Evolutionary conservation across 2,797 vertebrate species (phyloP).

Genomic region (Bufotes viridis): DNA sequence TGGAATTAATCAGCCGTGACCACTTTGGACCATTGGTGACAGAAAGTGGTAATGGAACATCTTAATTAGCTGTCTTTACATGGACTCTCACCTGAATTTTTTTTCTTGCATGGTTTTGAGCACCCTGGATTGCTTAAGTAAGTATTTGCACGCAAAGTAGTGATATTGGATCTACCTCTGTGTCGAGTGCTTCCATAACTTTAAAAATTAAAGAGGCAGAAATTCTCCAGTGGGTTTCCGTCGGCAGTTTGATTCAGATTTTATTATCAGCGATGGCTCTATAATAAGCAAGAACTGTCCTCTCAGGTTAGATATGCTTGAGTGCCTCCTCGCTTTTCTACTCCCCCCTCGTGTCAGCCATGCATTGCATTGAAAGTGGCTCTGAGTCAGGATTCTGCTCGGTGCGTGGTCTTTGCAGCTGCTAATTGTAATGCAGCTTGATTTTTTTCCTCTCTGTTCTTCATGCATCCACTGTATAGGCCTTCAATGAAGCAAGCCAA

Average conservation of each 20-base stretch:
- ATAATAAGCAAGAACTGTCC: constrained; percentile 92
- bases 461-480: constrained; percentile 11
- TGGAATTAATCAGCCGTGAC: constrained; percentile 80
- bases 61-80: constrained; percentile 78
- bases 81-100: constrained; percentile 75
- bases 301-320: constrained; percentile 87
- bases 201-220: constrained; percentile 90
- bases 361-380: constrained; percentile 54
- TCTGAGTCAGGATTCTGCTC: constrained; percentile 55
- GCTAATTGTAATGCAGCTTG: constrained; percentile 39
- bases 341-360: constrained; percentile 58
- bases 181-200: constrained; percentile 87
- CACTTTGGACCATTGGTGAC: constrained; percentile 74
- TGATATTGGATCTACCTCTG: constrained; percentile 86
- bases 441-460: background rate
- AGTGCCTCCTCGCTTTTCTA: constrained; percentile 67
- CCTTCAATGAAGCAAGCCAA: background rate
- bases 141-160: constrained; percentile 87
- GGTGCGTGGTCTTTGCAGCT: constrained; percentile 33
- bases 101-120: constrained; percentile 71
- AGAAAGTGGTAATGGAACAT: constrained; percentile 69
- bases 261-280: constrained; percentile 88
- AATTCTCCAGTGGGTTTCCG: constrained; percentile 79
- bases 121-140: constrained; percentile 78
- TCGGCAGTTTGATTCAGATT: constrained; percentile 87